Base-by-base conservation (phyloP, 2,888 invertebrate genomes). In the Drosophila falleni region DNA sequence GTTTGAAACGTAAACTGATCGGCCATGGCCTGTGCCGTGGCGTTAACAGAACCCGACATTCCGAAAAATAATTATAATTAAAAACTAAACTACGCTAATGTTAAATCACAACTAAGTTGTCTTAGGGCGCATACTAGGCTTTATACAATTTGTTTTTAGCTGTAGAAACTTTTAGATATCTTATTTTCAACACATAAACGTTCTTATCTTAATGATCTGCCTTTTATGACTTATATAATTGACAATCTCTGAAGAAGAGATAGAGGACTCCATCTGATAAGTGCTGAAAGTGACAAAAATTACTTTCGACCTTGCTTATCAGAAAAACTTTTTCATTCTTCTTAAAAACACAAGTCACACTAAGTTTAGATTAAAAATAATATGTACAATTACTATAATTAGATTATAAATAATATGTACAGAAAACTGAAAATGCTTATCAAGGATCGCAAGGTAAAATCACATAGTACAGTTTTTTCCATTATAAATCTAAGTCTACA, bases 1-100 rank as follows among this genome's bases (percentile, higher is more conserved):
- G 72, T 8, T 26, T 86, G 87, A 59, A 92, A 92, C 3, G 85
- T 81, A 42, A 92, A 91, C 53, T 84, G 72, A 5, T 58, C 62
- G n/a, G 68, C 47, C 50, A 61, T 19, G 19, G 65, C 65, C 56
- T 51, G 15, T 1, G 53, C 33, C 56, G 86, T 56, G 35, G 54
- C 71, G 29, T 87, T 85, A 3, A 65, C 10, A 5, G 55, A 19
- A 47, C 16, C 60, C 39, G 88, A 62, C 82, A 83, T 83, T 44
- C 26, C 13, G 2, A 8, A 16, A 5, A 13, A 5, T n/a, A 10
- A 58, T 9, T 42, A 2, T n/a, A n/a, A n/a, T n/a, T n/a, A n/a
- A 11, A 33, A 33, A 13, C 42, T 42, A n/a, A 44, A n/a, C 55
- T 44, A 19, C 10, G n/a, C 5, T 23, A 10, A 44, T 44, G 33